A percentile compares a stretch with the other conserved stretches of the same genome.
Evolutionary conservation across 2,113 vertebrate genomes (phyloP).

Genomic region (Crypturellus undulatus): DNA sequence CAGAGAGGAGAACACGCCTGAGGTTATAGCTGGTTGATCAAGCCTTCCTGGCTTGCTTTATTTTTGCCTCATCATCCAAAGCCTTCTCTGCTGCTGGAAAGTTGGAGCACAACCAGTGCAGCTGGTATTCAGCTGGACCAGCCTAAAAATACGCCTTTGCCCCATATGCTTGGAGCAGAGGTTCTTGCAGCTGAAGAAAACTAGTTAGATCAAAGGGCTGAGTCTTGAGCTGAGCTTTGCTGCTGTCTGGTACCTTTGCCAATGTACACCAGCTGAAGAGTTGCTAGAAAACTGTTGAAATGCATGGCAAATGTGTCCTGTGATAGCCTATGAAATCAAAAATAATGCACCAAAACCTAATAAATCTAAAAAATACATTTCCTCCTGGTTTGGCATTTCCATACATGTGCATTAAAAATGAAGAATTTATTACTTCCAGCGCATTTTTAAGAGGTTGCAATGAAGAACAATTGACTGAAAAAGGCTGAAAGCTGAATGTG

Average conservation of each 20-base stretch:
- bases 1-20: neutral
- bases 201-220: neutral
- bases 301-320: neutral
- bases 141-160: conserved; percentile 13
- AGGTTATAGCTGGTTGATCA: neutral
- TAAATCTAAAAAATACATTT: neutral
- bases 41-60: neutral
- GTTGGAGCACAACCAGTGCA: conserved; percentile 20
- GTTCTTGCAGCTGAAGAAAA: neutral
- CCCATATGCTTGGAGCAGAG: neutral
- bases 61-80: conserved; percentile 26
- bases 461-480: conserved; percentile 9
- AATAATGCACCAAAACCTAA: neutral
- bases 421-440: neutral
- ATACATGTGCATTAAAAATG: neutral
- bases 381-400: neutral
- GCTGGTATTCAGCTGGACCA: conserved; percentile 25
- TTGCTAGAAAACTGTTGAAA: neutral
- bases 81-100: neutral
- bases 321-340: neutral
- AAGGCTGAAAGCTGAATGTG: neutral
- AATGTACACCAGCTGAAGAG: neutral
- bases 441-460: neutral
- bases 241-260: neutral
- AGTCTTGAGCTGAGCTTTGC: neutral